These are phyloP conservation scores for Polietes domitor DNA, from an alignment of 2,888 invertebrate genomes.

Conservation along the genomic window DNA sequence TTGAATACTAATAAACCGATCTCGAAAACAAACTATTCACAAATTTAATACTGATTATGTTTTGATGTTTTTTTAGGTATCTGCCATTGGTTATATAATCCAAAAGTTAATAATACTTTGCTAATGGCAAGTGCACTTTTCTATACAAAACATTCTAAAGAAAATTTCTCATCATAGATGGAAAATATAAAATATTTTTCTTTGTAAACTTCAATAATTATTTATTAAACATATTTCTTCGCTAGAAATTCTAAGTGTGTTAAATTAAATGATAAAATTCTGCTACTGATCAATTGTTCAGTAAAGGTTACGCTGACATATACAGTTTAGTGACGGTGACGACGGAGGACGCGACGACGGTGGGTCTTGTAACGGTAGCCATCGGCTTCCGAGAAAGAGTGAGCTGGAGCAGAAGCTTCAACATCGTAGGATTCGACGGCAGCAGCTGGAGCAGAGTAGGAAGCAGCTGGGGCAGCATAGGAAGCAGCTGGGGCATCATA, in stretches of 20 bases:
- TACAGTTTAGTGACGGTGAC: conserved; percentile 68
- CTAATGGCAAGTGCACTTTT: conserved; percentile 68
- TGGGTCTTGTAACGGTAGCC: conserved; percentile 66
- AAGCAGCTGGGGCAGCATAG: conserved; percentile 40
- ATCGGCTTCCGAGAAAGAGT: conserved; percentile 63
- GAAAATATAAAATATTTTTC: too few species aligned
- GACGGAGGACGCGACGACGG: conserved; percentile 62
- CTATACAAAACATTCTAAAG: too few species aligned
- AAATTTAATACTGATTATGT: too few species aligned
- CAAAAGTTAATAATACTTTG: conserved; percentile 75
- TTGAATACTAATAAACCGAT: neutral
- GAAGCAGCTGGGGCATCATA: conserved; percentile 45
- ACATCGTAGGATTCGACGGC: conserved; percentile 38
- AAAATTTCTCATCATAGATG: too few species aligned
- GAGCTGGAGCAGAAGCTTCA: conserved; percentile 48
- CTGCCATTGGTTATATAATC: conserved; percentile 72
- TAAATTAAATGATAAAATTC: too few species aligned
- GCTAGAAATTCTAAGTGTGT: neutral
- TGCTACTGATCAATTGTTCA: too few species aligned
- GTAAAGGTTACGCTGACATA: conserved; percentile 55
- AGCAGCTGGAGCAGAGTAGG: conserved; percentile 58
- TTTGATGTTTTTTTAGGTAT: too few species aligned
- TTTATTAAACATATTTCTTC: neutral
- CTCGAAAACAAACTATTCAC: neutral
- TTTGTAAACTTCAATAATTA: too few species aligned